These are phyloP conservation scores for Clanis bilineata DNA, from an alignment of 2,888 invertebrate species.

Conservation along the genomic window DNA sequence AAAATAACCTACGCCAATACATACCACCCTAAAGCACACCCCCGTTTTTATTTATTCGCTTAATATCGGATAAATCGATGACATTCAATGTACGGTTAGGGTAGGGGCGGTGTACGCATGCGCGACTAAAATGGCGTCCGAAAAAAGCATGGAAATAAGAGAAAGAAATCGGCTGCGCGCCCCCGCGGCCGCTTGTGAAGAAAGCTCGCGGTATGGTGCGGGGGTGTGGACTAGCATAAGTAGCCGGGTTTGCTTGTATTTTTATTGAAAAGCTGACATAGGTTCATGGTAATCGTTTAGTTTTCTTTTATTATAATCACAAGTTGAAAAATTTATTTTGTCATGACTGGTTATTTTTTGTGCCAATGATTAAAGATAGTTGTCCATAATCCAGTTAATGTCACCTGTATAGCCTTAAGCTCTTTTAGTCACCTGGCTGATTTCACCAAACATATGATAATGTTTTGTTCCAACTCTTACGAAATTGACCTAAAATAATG, in stretches of 20 bases:
- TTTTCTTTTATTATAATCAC: not conserved
- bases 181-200: conserved; percentile 50
- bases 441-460: not conserved
- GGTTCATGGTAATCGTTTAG: not conserved
- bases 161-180: conserved; percentile 67
- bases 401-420: conserved; percentile 9
- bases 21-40: conserved; percentile 37
- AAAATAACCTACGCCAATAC: conserved; percentile 25
- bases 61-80: conserved; percentile 70
- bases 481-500: not conserved
- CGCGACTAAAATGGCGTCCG: conserved; percentile 75
- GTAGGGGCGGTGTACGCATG: conserved; percentile 57
- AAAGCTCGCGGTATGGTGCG: conserved; percentile 47
- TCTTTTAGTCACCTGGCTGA: not conserved
- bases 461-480: not conserved
- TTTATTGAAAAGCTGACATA: no score
- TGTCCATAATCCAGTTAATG: not conserved
- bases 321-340: no score
- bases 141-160: conserved; percentile 78
- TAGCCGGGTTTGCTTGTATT: conserved; percentile 27
- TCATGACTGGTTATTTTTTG: no score
- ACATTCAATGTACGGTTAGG: conserved; percentile 39
- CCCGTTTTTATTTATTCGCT: conserved; percentile 61
- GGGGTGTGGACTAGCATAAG: conserved; percentile 27
- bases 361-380: not conserved